phyloP scores from a whole-genome alignment of 2,113 vertebrate species.

The Hippocampus comes region DNA sequence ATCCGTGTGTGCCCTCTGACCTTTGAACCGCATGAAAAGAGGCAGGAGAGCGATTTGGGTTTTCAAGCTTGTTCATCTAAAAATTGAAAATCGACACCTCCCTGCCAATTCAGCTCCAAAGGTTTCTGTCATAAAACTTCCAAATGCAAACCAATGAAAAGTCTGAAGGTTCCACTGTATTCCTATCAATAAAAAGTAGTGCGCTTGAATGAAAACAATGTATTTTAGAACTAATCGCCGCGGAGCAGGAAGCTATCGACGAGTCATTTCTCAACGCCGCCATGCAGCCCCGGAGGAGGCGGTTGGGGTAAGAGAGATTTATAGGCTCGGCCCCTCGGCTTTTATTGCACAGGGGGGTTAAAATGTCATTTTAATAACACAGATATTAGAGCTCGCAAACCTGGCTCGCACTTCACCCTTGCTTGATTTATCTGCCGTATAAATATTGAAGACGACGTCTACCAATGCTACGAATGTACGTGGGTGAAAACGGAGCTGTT shows the following conservation, averaged over 20 bases:
- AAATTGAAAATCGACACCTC: too few relatives aligned
- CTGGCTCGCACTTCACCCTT: conserved; percentile 22
- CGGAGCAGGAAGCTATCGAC: conserved; percentile 16
- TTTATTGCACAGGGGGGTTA: conserved; percentile 58
- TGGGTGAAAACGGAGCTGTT: background rate
- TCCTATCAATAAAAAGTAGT: conserved; percentile 5
- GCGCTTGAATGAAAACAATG: conserved; percentile 27
- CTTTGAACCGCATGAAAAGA: too few relatives aligned
- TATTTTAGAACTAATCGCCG: conserved; percentile 32
- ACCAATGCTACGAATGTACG: background rate
- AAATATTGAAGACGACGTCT: conserved; percentile 5
- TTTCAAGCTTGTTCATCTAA: too few relatives aligned
- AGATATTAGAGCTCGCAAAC: conserved; percentile 52
- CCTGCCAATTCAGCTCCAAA: background rate
- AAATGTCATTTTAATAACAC: conserved; percentile 64
- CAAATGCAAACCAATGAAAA: background rate
- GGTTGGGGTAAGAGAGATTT: conserved; percentile 50
- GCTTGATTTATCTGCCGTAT: conserved; percentile 23
- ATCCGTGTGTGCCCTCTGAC: too few relatives aligned
- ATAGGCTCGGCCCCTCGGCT: conserved; percentile 40
- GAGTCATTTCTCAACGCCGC: conserved; percentile 28
- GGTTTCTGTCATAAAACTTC: background rate
- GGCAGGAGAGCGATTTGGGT: too few relatives aligned
- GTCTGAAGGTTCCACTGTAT: background rate
- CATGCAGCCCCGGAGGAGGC: conserved; percentile 28